A percentile compares a stretch with the other conserved stretches of the same genome.
Evolutionary conservation across 2,888 invertebrate genomes (phyloP).

Genomic region (Oscheius sp.): DNA sequence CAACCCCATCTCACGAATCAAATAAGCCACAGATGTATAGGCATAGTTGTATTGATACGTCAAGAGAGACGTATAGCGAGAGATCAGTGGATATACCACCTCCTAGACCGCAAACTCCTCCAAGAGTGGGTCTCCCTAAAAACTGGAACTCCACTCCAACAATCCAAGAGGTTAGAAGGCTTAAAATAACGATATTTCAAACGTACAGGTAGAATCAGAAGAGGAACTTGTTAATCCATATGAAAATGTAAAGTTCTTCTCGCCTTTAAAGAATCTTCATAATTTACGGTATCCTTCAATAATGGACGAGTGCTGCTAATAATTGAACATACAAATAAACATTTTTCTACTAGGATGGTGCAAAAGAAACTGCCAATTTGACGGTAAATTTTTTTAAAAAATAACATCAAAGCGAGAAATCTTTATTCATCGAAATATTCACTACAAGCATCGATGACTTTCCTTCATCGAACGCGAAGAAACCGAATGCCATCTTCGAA

Average conservation of each 20-base stretch:
- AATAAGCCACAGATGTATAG: too few species aligned
- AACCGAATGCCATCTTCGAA: too few species aligned
- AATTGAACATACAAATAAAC: too few species aligned
- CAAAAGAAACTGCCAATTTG: too few species aligned
- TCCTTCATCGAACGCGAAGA: too few species aligned
- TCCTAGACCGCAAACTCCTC: neutral
- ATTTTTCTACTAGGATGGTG: too few species aligned
- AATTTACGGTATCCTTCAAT: slow-evolving; percentile 11
- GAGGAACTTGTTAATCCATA: slow-evolving; percentile 26
- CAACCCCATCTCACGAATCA: too few species aligned
- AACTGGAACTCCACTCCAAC: neutral
- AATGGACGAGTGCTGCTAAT: slow-evolving; percentile 27
- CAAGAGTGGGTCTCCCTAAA: neutral
- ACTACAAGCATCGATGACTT: too few species aligned
- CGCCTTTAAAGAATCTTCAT: slow-evolving; percentile 9
- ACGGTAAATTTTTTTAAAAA: too few species aligned
- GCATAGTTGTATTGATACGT: neutral
- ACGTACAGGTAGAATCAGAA: neutral
- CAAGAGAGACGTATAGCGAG: neutral
- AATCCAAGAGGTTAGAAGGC: neutral
- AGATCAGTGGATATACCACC: slow-evolving; percentile 3
- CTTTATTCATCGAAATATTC: too few species aligned
- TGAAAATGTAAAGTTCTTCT: slow-evolving; percentile 19
- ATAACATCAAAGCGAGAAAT: too few species aligned
- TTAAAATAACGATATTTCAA: neutral